A percentile compares a stretch with the other conserved stretches of the same genome.
Conservation (phyloP, 2,113 vertebrate genomes). For the Hemicordylus capensis region DNA sequence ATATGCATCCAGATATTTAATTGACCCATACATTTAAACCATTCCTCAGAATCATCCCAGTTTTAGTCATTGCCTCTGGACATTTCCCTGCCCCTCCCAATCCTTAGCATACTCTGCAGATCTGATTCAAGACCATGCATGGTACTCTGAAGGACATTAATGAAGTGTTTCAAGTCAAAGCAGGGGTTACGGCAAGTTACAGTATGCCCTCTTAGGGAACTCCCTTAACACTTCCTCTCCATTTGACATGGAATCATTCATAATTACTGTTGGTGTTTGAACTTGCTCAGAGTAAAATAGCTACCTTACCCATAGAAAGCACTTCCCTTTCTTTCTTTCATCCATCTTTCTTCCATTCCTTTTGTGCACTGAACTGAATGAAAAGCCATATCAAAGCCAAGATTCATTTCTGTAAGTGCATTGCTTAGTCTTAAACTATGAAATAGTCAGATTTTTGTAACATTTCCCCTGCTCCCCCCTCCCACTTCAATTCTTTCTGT, state of each 20-base stretch:
- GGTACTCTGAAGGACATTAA: neutral
- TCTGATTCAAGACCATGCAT: neutral
- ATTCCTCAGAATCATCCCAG: neutral
- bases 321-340: neutral
- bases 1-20: neutral
- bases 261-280: constrained; percentile 1
- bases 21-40: neutral
- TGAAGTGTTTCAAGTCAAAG: constrained; percentile 8
- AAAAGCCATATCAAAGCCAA: neutral
- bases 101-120: neutral
- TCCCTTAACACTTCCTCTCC: neutral
- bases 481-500: neutral
- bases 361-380: neutral
- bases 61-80: neutral
- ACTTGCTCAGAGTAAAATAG: neutral
- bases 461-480: neutral
- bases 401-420: neutral
- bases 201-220: neutral
- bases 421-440: neutral
- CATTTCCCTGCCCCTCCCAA: neutral
- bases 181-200: neutral
- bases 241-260: neutral
- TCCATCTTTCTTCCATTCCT: neutral
- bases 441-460: neutral
- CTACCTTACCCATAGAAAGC: neutral